A percentile compares a stretch with the other conserved stretches of the same genome.
phyloP scores from a whole-genome alignment of 2,888 invertebrate species.

The Tupiocoris notatus region DNA sequence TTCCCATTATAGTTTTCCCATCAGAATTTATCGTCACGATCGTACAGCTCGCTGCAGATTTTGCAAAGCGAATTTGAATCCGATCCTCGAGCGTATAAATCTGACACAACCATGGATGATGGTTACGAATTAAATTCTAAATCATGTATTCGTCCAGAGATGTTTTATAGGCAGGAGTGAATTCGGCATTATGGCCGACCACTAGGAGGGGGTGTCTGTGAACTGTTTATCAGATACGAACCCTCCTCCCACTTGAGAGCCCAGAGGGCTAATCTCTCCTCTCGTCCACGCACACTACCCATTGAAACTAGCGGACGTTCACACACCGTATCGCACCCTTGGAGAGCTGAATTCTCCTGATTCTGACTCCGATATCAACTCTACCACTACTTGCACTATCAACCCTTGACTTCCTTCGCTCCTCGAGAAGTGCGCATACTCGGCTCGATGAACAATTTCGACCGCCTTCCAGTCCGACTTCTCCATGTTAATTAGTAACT shows the following conservation, averaged over 20 bases:
- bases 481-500: constrained; percentile 45
- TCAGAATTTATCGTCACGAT: too few species aligned
- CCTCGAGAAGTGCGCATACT: neutral
- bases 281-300: neutral
- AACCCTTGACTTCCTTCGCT: neutral
- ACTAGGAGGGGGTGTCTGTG: neutral
- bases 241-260: neutral
- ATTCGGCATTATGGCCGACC: neutral
- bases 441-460: constrained; percentile 31
- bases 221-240: neutral
- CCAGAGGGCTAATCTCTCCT: neutral
- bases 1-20: too few species aligned
- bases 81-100: too few species aligned
- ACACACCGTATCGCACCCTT: neutral
- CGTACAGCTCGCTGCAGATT: too few species aligned
- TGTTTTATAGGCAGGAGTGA: neutral
- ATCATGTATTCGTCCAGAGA: neutral
- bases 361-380: neutral
- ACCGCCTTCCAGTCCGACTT: constrained; percentile 16
- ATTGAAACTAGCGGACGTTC: neutral
- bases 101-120: too few species aligned
- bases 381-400: neutral
- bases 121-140: neutral
- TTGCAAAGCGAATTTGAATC: too few species aligned
- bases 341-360: neutral